These are phyloP conservation scores for Oreotrochilus melanogaster DNA, from an alignment of 2,113 vertebrate genomes.

Conservation along the genomic window DNA sequence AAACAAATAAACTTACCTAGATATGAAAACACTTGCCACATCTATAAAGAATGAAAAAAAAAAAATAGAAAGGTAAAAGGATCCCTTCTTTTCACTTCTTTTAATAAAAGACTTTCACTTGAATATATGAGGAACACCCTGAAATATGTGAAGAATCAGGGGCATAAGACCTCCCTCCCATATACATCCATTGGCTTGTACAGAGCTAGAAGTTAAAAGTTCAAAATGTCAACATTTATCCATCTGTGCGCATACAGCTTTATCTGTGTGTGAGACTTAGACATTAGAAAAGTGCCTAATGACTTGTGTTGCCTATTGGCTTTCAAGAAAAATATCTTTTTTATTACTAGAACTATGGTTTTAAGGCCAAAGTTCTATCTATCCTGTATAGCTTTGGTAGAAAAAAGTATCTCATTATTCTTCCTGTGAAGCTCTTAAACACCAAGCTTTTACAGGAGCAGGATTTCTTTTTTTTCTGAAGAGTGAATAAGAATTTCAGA, in stretches of 20 bases:
- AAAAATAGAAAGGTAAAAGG: too few relatives aligned
- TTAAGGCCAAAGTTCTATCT: neutral
- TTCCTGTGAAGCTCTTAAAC: neutral
- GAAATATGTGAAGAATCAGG: neutral
- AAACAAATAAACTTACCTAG: constrained; percentile 51
- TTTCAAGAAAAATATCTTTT: neutral
- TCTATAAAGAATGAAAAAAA: neutral
- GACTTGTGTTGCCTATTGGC: neutral
- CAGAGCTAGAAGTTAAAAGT: neutral
- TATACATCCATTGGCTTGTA: neutral
- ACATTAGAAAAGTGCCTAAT: neutral
- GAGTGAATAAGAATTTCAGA: neutral
- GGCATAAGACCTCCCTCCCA: neutral
- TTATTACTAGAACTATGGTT: neutral
- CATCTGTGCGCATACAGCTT: neutral
- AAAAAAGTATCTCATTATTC: neutral
- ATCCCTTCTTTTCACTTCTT: neutral
- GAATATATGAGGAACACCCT: neutral
- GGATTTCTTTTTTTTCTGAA: neutral
- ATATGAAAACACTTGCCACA: neutral
- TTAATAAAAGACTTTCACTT: neutral
- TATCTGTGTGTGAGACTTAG: neutral
- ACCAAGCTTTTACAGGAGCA: neutral
- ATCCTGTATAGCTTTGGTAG: neutral
- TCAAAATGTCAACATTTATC: neutral